Evolutionary conservation across 2,113 vertebrate species (phyloP).

Genomic region (Camelus dromedarius): DNA sequence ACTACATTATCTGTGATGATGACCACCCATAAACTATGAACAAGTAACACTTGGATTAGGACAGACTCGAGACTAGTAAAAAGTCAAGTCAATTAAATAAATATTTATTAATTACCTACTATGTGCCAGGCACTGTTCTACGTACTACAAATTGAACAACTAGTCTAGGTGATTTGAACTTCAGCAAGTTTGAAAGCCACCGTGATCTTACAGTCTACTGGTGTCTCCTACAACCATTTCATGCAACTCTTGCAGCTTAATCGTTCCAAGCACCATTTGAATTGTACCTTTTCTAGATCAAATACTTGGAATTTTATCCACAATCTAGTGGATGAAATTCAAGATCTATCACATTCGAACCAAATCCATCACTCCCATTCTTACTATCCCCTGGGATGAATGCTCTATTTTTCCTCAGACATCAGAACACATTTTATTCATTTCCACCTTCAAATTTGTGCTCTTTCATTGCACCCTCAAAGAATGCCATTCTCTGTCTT

Average conservation of each 20-base stretch:
- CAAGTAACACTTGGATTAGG: neutral
- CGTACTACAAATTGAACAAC: neutral
- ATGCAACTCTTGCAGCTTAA: neutral
- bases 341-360: neutral
- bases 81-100: neutral
- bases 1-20: neutral
- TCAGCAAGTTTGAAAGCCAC: neutral
- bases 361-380: constrained; percentile 1
- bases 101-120: neutral
- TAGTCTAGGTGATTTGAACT: neutral
- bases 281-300: neutral
- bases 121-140: neutral
- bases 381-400: neutral
- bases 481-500: neutral
- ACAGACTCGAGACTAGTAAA: neutral
- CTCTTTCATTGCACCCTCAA: neutral
- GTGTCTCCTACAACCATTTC: neutral
- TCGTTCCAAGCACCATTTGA: neutral
- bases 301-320: neutral
- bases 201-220: neutral
- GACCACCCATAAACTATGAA: neutral
- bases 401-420: neutral
- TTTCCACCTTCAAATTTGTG: neutral
- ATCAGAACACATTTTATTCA: neutral
- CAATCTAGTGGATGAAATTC: neutral